Conservation (phyloP, 1,140 invertebrate genomes). For the Hermetia illucens region DNA sequence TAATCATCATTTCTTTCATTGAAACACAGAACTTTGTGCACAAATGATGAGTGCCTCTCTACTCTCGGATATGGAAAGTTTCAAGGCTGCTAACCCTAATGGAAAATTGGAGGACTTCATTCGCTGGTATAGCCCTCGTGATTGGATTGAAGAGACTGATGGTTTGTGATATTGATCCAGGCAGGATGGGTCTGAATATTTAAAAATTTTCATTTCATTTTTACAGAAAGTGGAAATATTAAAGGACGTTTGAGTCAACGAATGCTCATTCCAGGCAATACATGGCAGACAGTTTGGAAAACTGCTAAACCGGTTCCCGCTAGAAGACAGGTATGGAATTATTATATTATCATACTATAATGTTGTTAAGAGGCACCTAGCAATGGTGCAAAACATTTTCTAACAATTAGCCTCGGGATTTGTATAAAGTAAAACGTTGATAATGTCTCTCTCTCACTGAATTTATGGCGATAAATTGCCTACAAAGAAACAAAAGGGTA, state of each 20-base stretch:
- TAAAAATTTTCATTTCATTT: constrained; percentile 5
- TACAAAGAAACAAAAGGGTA: too few relatives aligned
- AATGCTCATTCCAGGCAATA: constrained; percentile 90
- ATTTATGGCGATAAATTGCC: too few relatives aligned
- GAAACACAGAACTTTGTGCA: constrained; percentile 62
- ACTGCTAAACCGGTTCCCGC: constrained; percentile 78
- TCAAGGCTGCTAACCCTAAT: constrained; percentile 95
- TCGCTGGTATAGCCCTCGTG: constrained; percentile 92
- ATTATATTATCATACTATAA: too few relatives aligned
- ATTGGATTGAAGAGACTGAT: constrained; percentile 67
- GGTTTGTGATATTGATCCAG: constrained; percentile 26
- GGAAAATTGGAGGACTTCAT: constrained; percentile 91
- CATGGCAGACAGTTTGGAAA: constrained; percentile 83
- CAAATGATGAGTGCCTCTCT: constrained; percentile 91
- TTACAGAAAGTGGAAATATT: constrained; percentile 15
- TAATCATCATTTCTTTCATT: background rate
- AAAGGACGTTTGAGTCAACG: constrained; percentile 68
- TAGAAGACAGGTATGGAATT: constrained; percentile 54
- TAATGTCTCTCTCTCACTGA: too few relatives aligned
- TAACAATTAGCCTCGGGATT: too few relatives aligned
- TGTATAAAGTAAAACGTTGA: too few relatives aligned
- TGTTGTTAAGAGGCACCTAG: too few relatives aligned
- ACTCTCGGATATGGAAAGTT: constrained; percentile 95
- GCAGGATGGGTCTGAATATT: constrained; percentile 3
- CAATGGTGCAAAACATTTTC: too few relatives aligned